A percentile compares a stretch with the other conserved stretches of the same genome.
These are phyloP conservation scores for Heptranchias perlo DNA, from an alignment of 2,113 vertebrate species.

Conservation along the genomic window DNA sequence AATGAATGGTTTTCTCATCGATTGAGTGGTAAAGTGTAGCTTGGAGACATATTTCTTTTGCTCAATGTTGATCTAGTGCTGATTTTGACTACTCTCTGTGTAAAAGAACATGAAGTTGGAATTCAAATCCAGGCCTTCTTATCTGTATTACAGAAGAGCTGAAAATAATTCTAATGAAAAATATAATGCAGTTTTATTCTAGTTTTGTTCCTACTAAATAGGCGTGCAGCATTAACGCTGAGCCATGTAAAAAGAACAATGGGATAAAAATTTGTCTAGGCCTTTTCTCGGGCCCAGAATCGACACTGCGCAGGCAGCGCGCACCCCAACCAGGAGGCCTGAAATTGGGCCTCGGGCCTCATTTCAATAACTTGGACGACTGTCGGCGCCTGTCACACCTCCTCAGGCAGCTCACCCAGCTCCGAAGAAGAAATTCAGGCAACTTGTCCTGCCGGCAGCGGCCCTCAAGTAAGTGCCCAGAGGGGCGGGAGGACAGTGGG, in stretches of 20 bases:
- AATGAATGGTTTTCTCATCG: not conserved
- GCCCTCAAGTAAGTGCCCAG: not conserved
- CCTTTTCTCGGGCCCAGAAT: not conserved
- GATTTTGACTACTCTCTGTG: too few relatives aligned
- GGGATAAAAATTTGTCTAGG: not conserved
- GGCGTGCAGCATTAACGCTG: not conserved
- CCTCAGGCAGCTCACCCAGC: not conserved
- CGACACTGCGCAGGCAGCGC: not conserved
- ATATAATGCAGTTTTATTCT: not conserved
- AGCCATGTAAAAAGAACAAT: not conserved
- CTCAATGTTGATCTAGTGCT: too few relatives aligned
- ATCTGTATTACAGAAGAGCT: too few relatives aligned
- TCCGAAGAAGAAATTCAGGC: not conserved
- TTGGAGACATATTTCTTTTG: not conserved
- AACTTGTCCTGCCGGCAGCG: not conserved
- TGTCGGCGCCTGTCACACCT: not conserved
- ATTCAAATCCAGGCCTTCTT: too few relatives aligned
- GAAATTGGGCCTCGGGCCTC: not conserved
- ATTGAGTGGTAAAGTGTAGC: not conserved
- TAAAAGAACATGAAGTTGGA: too few relatives aligned
- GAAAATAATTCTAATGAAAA: not conserved
- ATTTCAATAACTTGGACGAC: not conserved
- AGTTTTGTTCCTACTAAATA: not conserved
- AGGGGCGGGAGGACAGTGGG: not conserved
- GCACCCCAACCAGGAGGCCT: too few relatives aligned